A percentile compares a stretch with the other conserved stretches of the same genome.
Evolutionary conservation across 2,888 invertebrate species (phyloP).

Genomic region (Chrysopilus asiliformis): DNA sequence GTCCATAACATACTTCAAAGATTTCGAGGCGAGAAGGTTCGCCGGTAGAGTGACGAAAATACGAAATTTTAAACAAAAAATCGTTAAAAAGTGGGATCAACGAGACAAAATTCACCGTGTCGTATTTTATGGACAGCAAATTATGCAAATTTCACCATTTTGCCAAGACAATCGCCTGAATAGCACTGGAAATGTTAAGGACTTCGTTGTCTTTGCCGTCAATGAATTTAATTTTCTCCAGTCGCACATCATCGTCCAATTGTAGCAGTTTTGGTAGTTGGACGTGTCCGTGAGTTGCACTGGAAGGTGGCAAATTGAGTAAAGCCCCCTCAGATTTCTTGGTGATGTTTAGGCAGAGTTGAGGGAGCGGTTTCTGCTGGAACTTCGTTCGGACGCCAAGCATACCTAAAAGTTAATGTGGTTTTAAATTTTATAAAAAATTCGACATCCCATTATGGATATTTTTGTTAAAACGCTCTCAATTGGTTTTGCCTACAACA

Average conservation of each 20-base stretch:
- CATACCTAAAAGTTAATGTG: conserved; percentile 41
- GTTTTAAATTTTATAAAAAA: conserved; percentile 20
- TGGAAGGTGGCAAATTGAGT: conserved; percentile 36
- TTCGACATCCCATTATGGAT: no score
- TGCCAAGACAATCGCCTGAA: conserved; percentile 67
- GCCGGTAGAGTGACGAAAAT: no score
- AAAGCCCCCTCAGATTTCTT: conserved; percentile 27
- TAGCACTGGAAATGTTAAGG: conserved; percentile 47
- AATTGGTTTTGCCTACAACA: no score
- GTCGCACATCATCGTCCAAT: conserved; percentile 74
- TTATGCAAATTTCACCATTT: no score
- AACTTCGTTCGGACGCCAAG: conserved; percentile 83
- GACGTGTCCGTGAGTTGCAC: conserved; percentile 39
- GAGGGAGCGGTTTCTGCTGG: conserved; percentile 70
- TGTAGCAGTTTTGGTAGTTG: conserved; percentile 51
- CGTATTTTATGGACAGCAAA: no score
- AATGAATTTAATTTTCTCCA: conserved; percentile 62
- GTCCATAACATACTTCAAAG: no score
- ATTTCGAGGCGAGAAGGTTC: no score
- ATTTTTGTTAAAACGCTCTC: no score
- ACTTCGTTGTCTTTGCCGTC: conserved; percentile 41
- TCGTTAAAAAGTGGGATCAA: no score
- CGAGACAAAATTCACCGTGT: no score
- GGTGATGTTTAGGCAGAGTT: conserved; percentile 59
- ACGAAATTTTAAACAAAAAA: no score